phyloP scores from a whole-genome alignment of 2,113 vertebrate genomes.

The Sylvicapra grimmia region DNA sequence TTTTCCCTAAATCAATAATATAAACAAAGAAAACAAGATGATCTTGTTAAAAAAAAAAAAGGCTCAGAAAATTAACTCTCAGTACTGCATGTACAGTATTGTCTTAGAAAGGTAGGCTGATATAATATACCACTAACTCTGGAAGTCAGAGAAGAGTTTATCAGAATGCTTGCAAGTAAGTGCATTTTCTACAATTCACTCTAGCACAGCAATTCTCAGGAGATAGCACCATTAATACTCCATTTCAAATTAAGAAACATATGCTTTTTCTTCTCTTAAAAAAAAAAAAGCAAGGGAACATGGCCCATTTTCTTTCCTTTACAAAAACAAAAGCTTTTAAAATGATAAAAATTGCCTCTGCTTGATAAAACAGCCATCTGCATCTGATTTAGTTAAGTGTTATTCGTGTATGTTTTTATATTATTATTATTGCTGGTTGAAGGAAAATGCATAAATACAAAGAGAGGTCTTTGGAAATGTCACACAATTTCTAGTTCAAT shows the following conservation, averaged over 20 bases:
- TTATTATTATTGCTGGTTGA: slow-evolving; percentile 66
- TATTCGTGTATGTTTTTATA: slow-evolving; percentile 50
- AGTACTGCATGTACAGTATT: slow-evolving; percentile 57
- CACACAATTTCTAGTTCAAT: slow-evolving; percentile 43
- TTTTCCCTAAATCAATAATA: slow-evolving; percentile 70
- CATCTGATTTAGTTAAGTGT: slow-evolving; percentile 77
- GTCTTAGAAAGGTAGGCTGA: slow-evolving; percentile 68
- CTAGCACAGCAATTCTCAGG: slow-evolving; percentile 72
- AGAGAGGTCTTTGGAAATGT: slow-evolving; percentile 30
- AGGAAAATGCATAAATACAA: slow-evolving; percentile 67
- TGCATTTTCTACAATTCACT: slow-evolving; percentile 77
- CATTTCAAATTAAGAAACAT: slow-evolving; percentile 84
- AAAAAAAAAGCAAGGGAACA: slow-evolving; percentile 68
- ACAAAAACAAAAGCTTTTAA: slow-evolving; percentile 82
- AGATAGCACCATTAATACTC: slow-evolving; percentile 80
- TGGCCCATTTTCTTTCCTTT: slow-evolving; percentile 77
- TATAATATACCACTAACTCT: slow-evolving; percentile 73
- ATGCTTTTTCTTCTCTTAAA: slow-evolving; percentile 74
- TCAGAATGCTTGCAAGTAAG: slow-evolving; percentile 77
- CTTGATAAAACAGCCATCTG: slow-evolving; percentile 80
- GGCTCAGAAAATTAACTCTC: slow-evolving; percentile 71
- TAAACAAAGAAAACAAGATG: slow-evolving; percentile 69
- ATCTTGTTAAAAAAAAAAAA: slow-evolving; percentile 69
- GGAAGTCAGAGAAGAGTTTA: slow-evolving; percentile 75
- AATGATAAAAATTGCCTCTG: slow-evolving; percentile 77